Conservation (phyloP, 2,113 vertebrate genomes). For the Cacatua alba region DNA sequence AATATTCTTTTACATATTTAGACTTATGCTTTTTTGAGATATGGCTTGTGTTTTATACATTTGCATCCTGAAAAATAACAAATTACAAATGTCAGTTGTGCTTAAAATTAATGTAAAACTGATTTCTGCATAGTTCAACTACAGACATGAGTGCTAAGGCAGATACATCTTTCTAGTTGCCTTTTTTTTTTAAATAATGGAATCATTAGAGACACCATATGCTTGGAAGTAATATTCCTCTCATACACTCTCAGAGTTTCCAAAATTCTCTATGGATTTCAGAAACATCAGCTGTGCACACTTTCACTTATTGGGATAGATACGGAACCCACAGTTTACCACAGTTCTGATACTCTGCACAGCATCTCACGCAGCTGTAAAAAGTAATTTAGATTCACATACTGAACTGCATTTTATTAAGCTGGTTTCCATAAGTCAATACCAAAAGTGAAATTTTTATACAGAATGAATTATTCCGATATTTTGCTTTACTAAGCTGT, state of each 20-base stretch:
- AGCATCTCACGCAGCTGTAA: accelerated
- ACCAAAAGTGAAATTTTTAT: background rate
- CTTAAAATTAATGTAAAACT: background rate
- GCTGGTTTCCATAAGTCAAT: background rate
- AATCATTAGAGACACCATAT: background rate
- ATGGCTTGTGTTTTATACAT: background rate
- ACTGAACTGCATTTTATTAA: background rate
- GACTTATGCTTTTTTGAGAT: background rate
- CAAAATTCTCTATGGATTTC: background rate
- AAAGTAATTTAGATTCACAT: background rate
- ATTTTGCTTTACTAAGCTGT: background rate
- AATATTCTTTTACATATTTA: background rate
- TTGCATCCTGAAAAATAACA: background rate
- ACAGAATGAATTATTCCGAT: background rate
- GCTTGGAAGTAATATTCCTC: background rate
- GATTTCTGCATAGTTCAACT: background rate
- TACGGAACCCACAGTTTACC: background rate
- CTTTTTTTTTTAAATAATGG: too few relatives aligned
- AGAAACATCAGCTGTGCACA: background rate
- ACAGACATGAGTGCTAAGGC: background rate
- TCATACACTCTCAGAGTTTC: background rate
- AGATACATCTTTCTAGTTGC: background rate
- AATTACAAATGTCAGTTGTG: background rate
- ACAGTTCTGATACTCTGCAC: background rate
- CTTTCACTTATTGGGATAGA: background rate